phyloP scores from a whole-genome alignment of 2,797 vertebrate species.

The Luscinia luscinia region DNA sequence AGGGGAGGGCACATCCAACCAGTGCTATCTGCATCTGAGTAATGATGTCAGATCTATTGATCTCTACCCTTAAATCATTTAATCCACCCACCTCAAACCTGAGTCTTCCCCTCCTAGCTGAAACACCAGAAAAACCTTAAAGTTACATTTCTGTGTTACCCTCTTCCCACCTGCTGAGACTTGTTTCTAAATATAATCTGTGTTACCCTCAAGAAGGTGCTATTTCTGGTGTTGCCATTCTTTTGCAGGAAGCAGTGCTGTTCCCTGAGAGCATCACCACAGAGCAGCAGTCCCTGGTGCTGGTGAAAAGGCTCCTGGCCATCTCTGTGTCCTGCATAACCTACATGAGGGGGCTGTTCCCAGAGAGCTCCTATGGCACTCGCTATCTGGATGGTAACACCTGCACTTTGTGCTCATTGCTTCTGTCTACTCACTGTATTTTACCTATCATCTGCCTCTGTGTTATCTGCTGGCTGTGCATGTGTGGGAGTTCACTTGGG shows the following conservation, averaged over 20 bases:
- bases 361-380: constrained; percentile 88
- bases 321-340: constrained; percentile 90
- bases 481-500: background rate
- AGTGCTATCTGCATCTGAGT: background rate
- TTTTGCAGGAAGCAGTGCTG: constrained; percentile 75
- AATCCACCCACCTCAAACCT: background rate
- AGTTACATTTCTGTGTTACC: background rate
- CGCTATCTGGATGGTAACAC: constrained; percentile 87
- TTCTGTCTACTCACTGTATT: background rate
- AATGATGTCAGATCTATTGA: background rate
- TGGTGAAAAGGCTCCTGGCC: constrained; percentile 91
- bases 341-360: constrained; percentile 92
- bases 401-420: background rate
- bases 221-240: background rate
- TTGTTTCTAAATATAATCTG: background rate
- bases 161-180: background rate
- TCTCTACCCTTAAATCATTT: background rate
- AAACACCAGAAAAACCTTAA: background rate
- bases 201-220: background rate
- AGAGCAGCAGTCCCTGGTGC: constrained; percentile 84
- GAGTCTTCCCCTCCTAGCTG: background rate
- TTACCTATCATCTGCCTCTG: background rate
- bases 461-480: background rate
- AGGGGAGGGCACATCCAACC: background rate
- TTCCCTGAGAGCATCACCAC: constrained; percentile 80